These are phyloP conservation scores for Aptenodytes forsteri DNA, from an alignment of 2,113 vertebrate genomes.

Conservation along the genomic window DNA sequence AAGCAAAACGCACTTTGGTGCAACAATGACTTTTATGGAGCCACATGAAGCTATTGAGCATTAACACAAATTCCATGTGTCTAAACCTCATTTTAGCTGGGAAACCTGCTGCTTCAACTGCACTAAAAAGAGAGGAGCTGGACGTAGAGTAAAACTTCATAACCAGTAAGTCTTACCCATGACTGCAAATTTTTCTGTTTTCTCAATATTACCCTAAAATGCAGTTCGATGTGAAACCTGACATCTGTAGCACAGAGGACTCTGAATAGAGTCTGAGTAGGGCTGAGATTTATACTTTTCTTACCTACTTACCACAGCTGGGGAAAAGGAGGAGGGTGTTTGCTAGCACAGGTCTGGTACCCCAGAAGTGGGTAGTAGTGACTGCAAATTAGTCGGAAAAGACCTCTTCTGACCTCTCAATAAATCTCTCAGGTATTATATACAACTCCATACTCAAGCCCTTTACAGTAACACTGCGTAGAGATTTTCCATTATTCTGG, in stretches of 20 bases:
- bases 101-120: neutral
- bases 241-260: neutral
- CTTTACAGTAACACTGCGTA: neutral
- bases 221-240: neutral
- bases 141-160: neutral
- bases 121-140: neutral
- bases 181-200: neutral
- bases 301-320: neutral
- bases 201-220: neutral
- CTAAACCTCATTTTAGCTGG: neutral
- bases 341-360: neutral
- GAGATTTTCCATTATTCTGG: neutral
- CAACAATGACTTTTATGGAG: conserved; percentile 2
- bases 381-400: neutral
- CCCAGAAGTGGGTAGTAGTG: neutral
- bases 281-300: neutral
- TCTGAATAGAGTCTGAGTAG: neutral
- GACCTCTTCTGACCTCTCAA: neutral
- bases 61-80: conserved; percentile 3
- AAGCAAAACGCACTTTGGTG: neutral
- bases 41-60: neutral
- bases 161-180: neutral
- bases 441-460: neutral
- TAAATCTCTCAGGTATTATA: neutral
- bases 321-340: neutral